These are phyloP conservation scores for Dinocampus coccinellae DNA, from an alignment of 2,888 invertebrate species.

Conservation along the genomic window DNA sequence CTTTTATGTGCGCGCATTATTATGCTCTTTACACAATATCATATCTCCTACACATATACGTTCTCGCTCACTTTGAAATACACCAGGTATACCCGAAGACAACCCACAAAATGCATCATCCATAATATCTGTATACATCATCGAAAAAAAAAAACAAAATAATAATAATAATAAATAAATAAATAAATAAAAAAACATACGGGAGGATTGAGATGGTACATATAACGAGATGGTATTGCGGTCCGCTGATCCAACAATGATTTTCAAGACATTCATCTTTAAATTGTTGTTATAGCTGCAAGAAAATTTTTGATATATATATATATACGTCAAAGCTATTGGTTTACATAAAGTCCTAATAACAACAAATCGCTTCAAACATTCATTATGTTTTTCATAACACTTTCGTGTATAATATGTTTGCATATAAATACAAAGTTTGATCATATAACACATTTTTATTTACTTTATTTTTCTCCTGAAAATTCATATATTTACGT, in stretches of 20 bases:
- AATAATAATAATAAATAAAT: too few relatives aligned
- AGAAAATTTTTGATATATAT: constrained; percentile 48
- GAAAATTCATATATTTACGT: neutral
- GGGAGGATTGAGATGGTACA: constrained; percentile 26
- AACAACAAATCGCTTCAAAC: constrained; percentile 56
- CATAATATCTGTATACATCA: neutral
- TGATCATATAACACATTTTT: constrained; percentile 28
- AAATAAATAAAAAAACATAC: neutral
- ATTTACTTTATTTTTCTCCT: constrained; percentile 31
- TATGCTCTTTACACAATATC: constrained; percentile 68
- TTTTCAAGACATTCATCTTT: constrained; percentile 51
- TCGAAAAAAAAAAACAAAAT: neutral
- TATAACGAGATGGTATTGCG: constrained; percentile 26
- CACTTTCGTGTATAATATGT: constrained; percentile 48
- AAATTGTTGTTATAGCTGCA: constrained; percentile 69
- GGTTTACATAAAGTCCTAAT: constrained; percentile 41
- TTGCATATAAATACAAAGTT: neutral
- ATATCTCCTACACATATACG: constrained; percentile 50
- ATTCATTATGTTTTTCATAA: constrained; percentile 67
- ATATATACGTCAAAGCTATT: constrained; percentile 46
- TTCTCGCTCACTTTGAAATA: constrained; percentile 3
- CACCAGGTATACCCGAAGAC: constrained; percentile 8
- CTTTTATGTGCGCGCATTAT: constrained; percentile 61
- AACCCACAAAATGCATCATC: neutral
- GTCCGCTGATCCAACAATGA: constrained; percentile 28